Evolutionary conservation across 2,888 invertebrate species (phyloP), one percentile per base, ranked within the genome.

Genomic region (Resseliella maxima): DNA sequence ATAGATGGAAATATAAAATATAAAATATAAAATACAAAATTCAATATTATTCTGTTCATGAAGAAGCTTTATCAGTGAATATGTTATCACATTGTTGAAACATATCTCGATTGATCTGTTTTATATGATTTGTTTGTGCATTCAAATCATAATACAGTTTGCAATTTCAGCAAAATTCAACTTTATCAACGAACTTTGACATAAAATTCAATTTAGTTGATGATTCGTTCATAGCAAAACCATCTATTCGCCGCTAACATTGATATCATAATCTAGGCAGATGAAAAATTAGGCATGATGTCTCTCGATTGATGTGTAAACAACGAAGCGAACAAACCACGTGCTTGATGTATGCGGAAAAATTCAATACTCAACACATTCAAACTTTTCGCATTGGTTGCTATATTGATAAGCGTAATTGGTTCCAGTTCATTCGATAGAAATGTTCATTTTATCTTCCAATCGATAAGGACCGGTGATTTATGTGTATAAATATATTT

Each of bases 121-220:
- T 41, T 41, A 18, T 50, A 31, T 31, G 10, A 31, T 31, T 31
- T 31, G 2, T 8, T 31, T 2, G 12, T 59, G 59, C 24, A 15
- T 72, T 27, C 31, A 31, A 1, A 31, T 72, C 12, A 24, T 12
- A 72, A 18, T 31, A 31, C 35, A 72, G 72, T 72, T n/a, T n/a
- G n/a, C n/a, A n/a, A n/a, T n/a, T n/a, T n/a, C 31, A 72, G 72
- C 31, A n/a, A 72, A 72, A 72, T 72, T n/a, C n/a, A n/a, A n/a
- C 72, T 72, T 72, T 72, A 72, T 72, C 72, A 72, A 72, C 31
- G 72, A 72, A 72, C 72, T 72, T 72, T 72, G 72, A 72, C 72
- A 31, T 15, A 72, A 10, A 24, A 31, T 15, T 31, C 5, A 50
- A 15, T 12, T 59, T 15, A 31, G 35, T 72, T 72, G 35, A 72